A percentile compares a stretch with the other conserved stretches of the same genome.
Evolutionary conservation across 2,888 invertebrate species (phyloP).

Genomic region (Cantharis rustica): DNA sequence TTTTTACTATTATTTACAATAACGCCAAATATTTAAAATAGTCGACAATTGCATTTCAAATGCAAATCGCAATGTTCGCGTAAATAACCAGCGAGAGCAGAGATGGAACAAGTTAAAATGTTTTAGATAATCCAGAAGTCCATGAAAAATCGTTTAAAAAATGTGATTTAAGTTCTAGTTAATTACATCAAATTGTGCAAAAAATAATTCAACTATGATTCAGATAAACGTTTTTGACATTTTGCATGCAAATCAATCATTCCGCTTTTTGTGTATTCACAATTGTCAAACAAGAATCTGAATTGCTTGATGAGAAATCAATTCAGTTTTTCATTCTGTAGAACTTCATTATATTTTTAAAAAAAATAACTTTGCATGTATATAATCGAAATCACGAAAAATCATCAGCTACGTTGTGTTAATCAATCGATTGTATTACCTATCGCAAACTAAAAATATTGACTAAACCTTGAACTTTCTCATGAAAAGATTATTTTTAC

Average conservation of each 20-base stretch:
- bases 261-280: background rate
- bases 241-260: background rate
- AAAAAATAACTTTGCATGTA: background rate
- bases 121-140: background rate
- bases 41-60: background rate
- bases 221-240: background rate
- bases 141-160: background rate
- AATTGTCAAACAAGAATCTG: background rate
- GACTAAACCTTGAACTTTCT: no score
- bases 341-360: background rate
- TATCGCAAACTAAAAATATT: no score
- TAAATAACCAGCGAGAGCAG: background rate
- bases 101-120: background rate
- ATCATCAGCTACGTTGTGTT: background rate
- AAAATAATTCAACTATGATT: background rate
- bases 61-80: background rate
- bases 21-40: background rate
- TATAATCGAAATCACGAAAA: background rate
- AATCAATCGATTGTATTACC: no score
- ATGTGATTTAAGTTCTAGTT: background rate
- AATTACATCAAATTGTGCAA: background rate
- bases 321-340: background rate
- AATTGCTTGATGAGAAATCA: constrained; percentile 1
- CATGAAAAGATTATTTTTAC: no score
- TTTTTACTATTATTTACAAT: background rate